A percentile compares a stretch with the other conserved stretches of the same genome.
These are phyloP conservation scores for Epinephelus fuscoguttatus DNA, from an alignment of 2,113 vertebrate species.

Conservation along the genomic window DNA sequence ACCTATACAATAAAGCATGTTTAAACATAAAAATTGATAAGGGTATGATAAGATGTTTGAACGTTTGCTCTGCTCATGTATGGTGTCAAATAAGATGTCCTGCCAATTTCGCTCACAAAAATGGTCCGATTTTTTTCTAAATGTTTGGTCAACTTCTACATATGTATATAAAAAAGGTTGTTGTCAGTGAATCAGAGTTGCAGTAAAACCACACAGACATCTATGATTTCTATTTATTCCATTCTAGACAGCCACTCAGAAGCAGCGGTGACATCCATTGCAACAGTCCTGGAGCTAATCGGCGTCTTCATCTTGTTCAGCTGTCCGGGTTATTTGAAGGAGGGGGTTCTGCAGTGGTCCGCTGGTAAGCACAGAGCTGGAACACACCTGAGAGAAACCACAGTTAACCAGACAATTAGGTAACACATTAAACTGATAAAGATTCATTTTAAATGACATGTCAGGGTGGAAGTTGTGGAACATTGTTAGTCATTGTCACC, in stretches of 20 bases:
- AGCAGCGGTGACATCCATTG: conserved; percentile 9
- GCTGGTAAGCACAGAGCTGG: conserved; percentile 84
- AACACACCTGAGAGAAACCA: conserved; percentile 72
- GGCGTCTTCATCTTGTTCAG: conserved; percentile 47
- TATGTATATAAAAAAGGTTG: neutral
- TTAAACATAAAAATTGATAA: too few relatives aligned
- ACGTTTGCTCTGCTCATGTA: neutral
- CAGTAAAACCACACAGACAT: conserved; percentile 26
- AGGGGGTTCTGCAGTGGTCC: conserved; percentile 72
- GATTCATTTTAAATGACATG: neutral
- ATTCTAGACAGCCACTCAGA: conserved; percentile 23
- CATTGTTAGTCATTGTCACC: neutral
- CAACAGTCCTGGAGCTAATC: neutral
- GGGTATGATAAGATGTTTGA: too few relatives aligned
- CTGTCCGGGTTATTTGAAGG: conserved; percentile 73
- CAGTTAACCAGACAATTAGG: neutral
- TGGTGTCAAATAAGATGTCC: neutral
- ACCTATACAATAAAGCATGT: too few relatives aligned
- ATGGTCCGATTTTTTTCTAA: neutral
- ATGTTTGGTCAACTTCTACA: neutral
- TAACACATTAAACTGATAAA: neutral
- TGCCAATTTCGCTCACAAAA: neutral
- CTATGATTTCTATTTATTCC: conserved; percentile 64
- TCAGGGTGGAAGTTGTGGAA: neutral
- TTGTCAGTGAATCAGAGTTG: neutral